Base-by-base conservation (phyloP, 2,888 invertebrate genomes). In the Acheta domesticus region DNA sequence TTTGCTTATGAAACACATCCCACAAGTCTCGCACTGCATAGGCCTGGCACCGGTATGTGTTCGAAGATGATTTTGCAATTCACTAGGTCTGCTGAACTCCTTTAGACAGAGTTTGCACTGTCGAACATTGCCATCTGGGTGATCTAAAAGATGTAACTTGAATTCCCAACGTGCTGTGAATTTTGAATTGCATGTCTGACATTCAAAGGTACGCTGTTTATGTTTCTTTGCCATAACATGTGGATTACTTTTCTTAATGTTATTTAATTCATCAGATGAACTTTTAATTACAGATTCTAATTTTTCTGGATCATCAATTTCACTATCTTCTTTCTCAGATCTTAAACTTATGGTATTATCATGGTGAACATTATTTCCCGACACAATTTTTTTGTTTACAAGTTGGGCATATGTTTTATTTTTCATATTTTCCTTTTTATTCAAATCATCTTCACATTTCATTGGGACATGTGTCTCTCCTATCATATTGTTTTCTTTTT, bases 1-100 rank as follows among this genome's bases (percentile, higher is more conserved):
- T 78, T 83, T 83, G 73, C 82, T 82, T 49, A 83, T 81, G 49
- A 83, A 83, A 49, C 81, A 80, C 36, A 80, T 80, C 11, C 83
- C 83, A 81, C 84, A 84, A 4, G 49, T 77, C 11, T 36, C 48
- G 79, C 82, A 82, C n/a, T 76, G 74, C 49, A 79, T 82, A 48
- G 82, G 82, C 14, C 78, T 74, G 11, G 78, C 49, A 20, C 80
- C 81, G 5, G 81, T 81, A 75, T 81, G 81, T 11, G 75, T 77
- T n/a, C 81, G 80, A 21, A 81, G 14, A 74, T 82, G 82, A 11
- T 81, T 48, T 49, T 79, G 49, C 79, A 82, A 73, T 48, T 81
- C 79, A 50, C 81, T 81, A 11, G 77, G 78, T 21, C 76, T 80
- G 19, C 76, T 76, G 75, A 82, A 82, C 11, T 78, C 79, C 62